Evolutionary conservation across 2,113 vertebrate species (phyloP).

Genomic region (Ptyas mucosa): DNA sequence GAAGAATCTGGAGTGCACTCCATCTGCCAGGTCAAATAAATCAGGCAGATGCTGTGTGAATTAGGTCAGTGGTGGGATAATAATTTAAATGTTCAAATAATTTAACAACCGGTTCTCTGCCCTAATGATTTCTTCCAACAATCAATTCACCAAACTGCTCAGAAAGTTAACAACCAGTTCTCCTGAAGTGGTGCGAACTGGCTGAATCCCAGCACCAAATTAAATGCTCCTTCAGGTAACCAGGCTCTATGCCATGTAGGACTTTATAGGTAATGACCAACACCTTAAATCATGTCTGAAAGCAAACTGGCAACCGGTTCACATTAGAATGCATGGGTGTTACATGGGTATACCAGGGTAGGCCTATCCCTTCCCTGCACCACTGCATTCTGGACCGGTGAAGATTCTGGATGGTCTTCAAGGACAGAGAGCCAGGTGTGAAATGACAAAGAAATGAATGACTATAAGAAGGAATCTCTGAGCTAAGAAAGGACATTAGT

Average conservation of each 20-base stretch:
- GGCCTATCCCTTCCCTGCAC: neutral
- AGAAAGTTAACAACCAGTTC: too few species aligned
- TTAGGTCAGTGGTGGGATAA: too few species aligned
- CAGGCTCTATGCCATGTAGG: neutral
- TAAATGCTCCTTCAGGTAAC: neutral
- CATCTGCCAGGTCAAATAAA: neutral
- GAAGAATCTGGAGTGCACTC: neutral
- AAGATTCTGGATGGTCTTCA: neutral
- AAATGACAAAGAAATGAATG: neutral
- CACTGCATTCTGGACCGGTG: neutral
- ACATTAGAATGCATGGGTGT: neutral
- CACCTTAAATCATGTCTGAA: neutral
- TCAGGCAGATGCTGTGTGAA: neutral
- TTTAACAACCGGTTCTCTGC: too few species aligned
- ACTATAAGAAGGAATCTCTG: neutral
- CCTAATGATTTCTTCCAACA: too few species aligned
- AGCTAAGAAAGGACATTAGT: neutral
- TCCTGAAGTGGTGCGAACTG: too few species aligned
- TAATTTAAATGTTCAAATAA: too few species aligned
- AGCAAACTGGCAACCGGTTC: neutral
- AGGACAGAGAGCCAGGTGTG: neutral
- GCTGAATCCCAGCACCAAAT: too few species aligned
- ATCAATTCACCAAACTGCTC: too few species aligned
- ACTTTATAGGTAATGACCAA: neutral
- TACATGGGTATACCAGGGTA: neutral